Evolutionary conservation across 2,113 vertebrate species (phyloP), one percentile per base, ranked within the genome.

Genomic region (Pampusana beccarii): DNA sequence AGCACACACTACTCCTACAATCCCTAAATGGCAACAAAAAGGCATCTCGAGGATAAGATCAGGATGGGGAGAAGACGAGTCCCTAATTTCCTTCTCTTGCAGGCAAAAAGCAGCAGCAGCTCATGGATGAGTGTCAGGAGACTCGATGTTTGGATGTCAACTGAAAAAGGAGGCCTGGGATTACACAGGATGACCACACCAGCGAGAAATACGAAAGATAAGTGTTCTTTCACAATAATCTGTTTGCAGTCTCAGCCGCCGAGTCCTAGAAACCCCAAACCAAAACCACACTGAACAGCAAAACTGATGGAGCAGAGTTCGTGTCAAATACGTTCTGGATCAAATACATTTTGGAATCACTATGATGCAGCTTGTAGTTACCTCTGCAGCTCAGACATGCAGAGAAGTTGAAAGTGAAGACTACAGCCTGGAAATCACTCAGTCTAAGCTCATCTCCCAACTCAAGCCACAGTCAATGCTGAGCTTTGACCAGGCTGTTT

Each of bases 121-220:
- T 36, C 46, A 18, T 0, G 5, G 70, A 38, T 3, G 19, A 73
- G 46, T 1, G 42, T 4, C 13, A 82, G 67, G 26, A 53, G 46
- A 31, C 1, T 18, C 13, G 25, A 29, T 36, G 54, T 36, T 48
- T 10, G 29, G 25, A 9, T 31, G 57, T 7, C 83, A 72, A 4
- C 28, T 53, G 62, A 31, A 16, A 51, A 72, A 53, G 38, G 66
- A 16, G 38, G 25, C 66, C 50, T 5, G 44, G 25, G 54, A 40
- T 28, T 6, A 65, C 82, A 77, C 0, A 1, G 6, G 67, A 36
- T 33, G 17, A 18, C 3, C 50, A 6, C 38, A 16, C 9, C 14
- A 31, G 5, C 0, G 2, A 33, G 16, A 36, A 53, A 24, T 0
- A 7, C 1, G 20, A 40, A 25, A 60, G 6, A 38, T 5, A 21